phyloP scores from a whole-genome alignment of 2,797 vertebrate species.

The Sardinella longiceps region DNA sequence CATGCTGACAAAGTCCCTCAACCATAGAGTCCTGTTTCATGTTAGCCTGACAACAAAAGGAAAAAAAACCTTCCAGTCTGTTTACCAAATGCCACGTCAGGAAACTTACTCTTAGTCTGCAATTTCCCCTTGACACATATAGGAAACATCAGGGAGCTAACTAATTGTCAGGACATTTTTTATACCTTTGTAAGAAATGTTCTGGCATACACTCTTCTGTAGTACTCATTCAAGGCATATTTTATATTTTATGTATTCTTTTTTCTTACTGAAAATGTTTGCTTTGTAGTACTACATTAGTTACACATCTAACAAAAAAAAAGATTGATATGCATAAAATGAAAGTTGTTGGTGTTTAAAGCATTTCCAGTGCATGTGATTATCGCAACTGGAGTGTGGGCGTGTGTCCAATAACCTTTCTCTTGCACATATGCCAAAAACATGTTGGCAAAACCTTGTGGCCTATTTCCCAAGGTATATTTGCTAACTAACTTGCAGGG shows the following conservation, averaged over 20 bases:
- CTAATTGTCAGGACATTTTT: background rate
- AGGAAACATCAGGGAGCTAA: slow-evolving; percentile 18
- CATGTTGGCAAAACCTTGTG: slow-evolving; percentile 46
- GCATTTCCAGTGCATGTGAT: background rate
- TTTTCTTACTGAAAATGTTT: background rate
- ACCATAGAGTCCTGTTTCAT: slow-evolving; percentile 59
- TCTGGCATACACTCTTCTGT: background rate
- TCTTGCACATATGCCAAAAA: slow-evolving; percentile 22
- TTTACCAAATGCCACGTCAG: slow-evolving; percentile 60
- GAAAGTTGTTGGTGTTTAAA: background rate
- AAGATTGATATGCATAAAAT: background rate
- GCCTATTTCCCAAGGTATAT: slow-evolving; percentile 46
- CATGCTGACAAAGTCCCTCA: slow-evolving; percentile 33
- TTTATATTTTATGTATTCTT: too few species aligned
- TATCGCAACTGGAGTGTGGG: background rate
- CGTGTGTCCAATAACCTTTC: background rate
- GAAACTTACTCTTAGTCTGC: slow-evolving; percentile 65
- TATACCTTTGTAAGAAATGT: background rate
- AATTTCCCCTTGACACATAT: slow-evolving; percentile 52
- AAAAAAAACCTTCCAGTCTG: slow-evolving; percentile 65
- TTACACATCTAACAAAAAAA: background rate
- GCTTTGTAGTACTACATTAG: background rate
- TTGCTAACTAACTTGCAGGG: slow-evolving; percentile 43
- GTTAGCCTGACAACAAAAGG: slow-evolving; percentile 67
- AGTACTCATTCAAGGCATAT: background rate